Base-by-base conservation (phyloP, 37 sponge, comb jelly and placozoan species). In the Corticium candelabrum region DNA sequence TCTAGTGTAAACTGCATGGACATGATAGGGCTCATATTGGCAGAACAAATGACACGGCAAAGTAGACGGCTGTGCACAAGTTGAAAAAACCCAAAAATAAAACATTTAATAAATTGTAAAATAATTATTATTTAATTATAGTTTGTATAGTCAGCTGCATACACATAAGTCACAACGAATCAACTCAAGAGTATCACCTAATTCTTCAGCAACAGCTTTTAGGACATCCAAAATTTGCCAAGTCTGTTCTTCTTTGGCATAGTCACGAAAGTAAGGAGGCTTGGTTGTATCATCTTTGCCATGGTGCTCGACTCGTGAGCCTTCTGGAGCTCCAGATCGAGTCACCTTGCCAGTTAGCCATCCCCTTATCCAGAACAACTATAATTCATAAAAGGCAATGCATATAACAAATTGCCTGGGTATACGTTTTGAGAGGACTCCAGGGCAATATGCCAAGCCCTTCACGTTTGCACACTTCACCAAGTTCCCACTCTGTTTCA, bases 401-500 rank as follows among this genome's bases (percentile, higher is more conserved):
- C 62, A 50, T 50, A 50, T 50, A 21, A 50, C 15, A 11, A 50
- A 11, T 50, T 50, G 62, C 21, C 15, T 50, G 62, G 62, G 15
- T 50, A 11, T 50, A 27, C 62, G 62, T 50, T 76, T 94, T 94
- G 37, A 94, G 76, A 31, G 95, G 95, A 77, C 91, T 90, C 95
- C 95, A 94, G 67, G 95, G 95, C 39, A 94, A 57, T 80, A 90
- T 87, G 40, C 85, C 91, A 34, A 94, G 57, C 0, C 87, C 87
- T 78, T 94, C 95, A 37, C 82, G 80, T 79, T 87, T 80, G 77
- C 95, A 94, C 35, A 90, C 88, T 32, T 94, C 91, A 75, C 86
- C 33, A 2, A 90, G 77, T 76, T 94, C 95, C 95, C 95, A 94
- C 77, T 94, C 95, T 31, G 89, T 94, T 2, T 82, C 78, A 4